Percentiles rank a stretch among this genome's conserved stretches.
Evolutionary conservation across 2,797 vertebrate species (phyloP).

Genomic region (Leucoraja ocellata): DNA sequence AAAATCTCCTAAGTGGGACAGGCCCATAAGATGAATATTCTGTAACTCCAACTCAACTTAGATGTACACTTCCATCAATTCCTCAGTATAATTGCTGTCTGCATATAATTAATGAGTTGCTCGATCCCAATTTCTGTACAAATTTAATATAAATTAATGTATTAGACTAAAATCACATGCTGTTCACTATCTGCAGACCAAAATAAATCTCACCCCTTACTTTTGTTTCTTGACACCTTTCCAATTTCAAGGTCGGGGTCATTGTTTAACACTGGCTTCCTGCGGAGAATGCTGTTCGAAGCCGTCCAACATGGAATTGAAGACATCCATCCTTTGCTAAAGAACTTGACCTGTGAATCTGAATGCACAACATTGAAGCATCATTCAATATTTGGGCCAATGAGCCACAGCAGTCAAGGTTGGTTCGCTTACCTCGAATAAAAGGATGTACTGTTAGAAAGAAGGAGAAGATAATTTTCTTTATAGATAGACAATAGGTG

Average conservation of each 20-base stretch:
- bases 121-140: not conserved
- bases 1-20: no score
- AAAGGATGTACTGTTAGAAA: no score
- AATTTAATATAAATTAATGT: not conserved
- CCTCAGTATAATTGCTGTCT: not conserved
- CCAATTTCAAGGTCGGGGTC: conserved; percentile 69
- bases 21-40: not conserved
- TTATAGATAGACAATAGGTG: no score
- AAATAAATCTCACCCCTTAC: not conserved
- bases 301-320: conserved; percentile 77
- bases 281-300: conserved; percentile 80
- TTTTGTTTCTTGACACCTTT: not conserved
- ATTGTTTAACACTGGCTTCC: conserved; percentile 84
- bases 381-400: conserved; percentile 56
- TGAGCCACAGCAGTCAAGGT: conserved; percentile 74
- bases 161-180: not conserved
- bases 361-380: conserved; percentile 79
- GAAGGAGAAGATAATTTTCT: no score
- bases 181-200: not conserved
- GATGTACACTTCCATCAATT: not conserved
- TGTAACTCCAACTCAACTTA: not conserved
- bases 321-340: conserved; percentile 82
- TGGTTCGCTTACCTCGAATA: conserved; percentile 7
- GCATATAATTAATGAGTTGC: not conserved
- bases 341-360: conserved; percentile 82